Evolutionary conservation across 2,113 vertebrate species (phyloP), one percentile per base, ranked within the genome.

Genomic region (Axis porcinus): DNA sequence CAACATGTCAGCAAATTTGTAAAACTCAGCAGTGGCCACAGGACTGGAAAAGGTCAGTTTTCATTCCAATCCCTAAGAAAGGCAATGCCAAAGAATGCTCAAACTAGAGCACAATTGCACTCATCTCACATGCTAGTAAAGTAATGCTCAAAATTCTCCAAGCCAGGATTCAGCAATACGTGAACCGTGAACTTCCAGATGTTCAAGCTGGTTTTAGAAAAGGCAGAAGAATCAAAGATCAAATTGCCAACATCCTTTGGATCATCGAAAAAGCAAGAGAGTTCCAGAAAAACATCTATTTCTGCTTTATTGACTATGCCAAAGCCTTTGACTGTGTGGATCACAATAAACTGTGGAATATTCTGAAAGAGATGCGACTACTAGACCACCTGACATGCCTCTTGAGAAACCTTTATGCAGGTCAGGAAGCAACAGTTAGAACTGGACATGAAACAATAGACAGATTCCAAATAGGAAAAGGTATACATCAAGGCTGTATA

Each of bases 31-130:
- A 70, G 64, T 70, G 64, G 64, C 64, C n/a, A 70, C 17, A 70
- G n/a, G 64, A 70, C 2, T 70, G n/a, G 64, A 36, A 70, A 36
- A 70, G 16, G 4, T 70, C n/a, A 70, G 9, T 70, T 36, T 21
- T 70, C 64, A 70, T 70, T 36, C 64, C 64, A 70, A 2, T 70
- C n/a, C n/a, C n/a, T 11, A 36, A 70, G 17, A 11, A 36, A 36
- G 64, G 64, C 17, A 70, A 5, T 70, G 1, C n/a, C 17, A 36
- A 36, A 70, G 64, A 70, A 70, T 70, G 33, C n/a, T 70, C 64
- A 11, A 6, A 70, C 19, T 70, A 23, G 0, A 0, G 0, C 2
- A 70, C 64, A 70, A 3, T 70, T 70, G n/a, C 5, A 70, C 19
- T 70, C n/a, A 70, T 67, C 16, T 19, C 62, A 21, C 64, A 36